Evolutionary conservation across 2,888 invertebrate species (phyloP).

Genomic region (Chrysotoxum bicinctum): DNA sequence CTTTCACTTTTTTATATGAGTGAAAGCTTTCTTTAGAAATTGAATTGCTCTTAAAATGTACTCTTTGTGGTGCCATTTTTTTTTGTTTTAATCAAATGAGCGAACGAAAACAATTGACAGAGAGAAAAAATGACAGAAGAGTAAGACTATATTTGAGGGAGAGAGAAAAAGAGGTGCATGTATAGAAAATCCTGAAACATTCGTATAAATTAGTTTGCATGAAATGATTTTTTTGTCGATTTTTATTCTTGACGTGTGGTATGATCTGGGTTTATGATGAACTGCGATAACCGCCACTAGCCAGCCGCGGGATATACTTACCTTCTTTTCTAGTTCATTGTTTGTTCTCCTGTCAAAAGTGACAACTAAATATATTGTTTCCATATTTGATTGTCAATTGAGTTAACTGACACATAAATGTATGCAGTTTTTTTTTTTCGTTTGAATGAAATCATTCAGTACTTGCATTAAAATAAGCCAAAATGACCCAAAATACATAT

Average conservation of each 20-base stretch:
- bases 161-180: not conserved
- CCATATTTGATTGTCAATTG: no score
- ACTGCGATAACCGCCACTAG: not conserved
- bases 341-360: not conserved
- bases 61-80: not conserved
- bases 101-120: not conserved
- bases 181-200: not conserved
- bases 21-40: slow-evolving; percentile 44
- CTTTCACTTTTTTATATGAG: slow-evolving; percentile 56
- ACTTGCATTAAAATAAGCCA: no score
- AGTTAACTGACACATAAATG: no score
- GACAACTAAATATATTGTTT: not conserved
- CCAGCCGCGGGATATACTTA: not conserved
- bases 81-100: not conserved
- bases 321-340: not conserved
- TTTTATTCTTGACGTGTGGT: not conserved
- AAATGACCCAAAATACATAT: no score
- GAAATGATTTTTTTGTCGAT: not conserved
- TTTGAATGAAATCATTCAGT: no score
- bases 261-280: not conserved
- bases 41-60: slow-evolving; percentile 14
- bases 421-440: no score
- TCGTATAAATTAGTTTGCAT: not conserved
- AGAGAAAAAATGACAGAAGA: not conserved
- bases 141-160: not conserved